A percentile compares a stretch with the other conserved stretches of the same genome.
Evolutionary conservation across 2,888 invertebrate genomes (phyloP).

Genomic region (Mactromeris polynyma): DNA sequence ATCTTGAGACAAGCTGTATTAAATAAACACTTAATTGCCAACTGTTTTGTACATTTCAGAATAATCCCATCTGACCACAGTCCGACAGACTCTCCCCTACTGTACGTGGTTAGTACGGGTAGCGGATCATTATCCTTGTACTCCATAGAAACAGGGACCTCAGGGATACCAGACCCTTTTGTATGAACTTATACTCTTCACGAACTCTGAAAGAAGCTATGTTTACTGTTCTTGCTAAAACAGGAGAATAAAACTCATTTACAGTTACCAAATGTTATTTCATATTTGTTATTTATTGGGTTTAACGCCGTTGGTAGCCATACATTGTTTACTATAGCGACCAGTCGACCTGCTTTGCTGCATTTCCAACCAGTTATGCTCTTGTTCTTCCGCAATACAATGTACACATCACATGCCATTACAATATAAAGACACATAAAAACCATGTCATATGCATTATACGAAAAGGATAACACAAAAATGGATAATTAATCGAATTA

Average conservation of each 20-base stretch:
- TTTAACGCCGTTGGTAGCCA: not conserved
- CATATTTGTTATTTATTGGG: not conserved
- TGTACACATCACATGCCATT: too few species aligned
- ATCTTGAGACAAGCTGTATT: too few species aligned
- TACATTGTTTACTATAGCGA: not conserved
- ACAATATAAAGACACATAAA: too few species aligned
- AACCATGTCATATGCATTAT: too few species aligned
- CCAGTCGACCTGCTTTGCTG: too few species aligned
- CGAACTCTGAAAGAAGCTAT: not conserved
- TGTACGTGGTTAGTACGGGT: constrained; percentile 69
- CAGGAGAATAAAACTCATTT: not conserved
- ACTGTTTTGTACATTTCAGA: constrained; percentile 54
- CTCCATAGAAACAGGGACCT: constrained; percentile 43
- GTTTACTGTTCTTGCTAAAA: not conserved
- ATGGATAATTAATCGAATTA: too few species aligned
- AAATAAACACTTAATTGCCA: too few species aligned
- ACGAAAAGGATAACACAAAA: too few species aligned
- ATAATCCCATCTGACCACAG: constrained; percentile 67
- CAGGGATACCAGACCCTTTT: constrained; percentile 11
- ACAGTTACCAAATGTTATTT: not conserved
- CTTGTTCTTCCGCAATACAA: too few species aligned
- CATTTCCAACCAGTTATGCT: too few species aligned
- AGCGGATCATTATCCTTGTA: constrained; percentile 72
- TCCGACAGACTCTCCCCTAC: constrained; percentile 64
- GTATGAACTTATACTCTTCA: too few species aligned